These are phyloP conservation scores for Onychostruthus taczanowskii DNA, from an alignment of 2,113 vertebrate species.

Conservation along the genomic window DNA sequence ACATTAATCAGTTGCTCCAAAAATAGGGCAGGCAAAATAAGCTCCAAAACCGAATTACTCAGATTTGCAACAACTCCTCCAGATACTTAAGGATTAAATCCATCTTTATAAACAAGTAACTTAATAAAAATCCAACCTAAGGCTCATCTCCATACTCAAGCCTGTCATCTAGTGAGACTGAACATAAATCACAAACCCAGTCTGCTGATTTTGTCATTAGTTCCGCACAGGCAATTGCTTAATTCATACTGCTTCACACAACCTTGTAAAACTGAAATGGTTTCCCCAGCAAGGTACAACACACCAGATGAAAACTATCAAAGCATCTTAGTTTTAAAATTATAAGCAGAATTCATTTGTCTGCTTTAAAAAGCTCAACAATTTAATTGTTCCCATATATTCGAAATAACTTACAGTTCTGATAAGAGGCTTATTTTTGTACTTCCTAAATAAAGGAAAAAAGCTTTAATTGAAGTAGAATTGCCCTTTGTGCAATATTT, in stretches of 20 bases:
- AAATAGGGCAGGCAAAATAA: neutral
- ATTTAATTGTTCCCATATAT: neutral
- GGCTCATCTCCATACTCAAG: neutral
- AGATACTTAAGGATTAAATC: neutral
- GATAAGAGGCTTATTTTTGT: neutral
- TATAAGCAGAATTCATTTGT: neutral
- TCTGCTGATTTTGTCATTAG: neutral
- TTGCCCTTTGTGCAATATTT: neutral
- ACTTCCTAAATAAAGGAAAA: neutral
- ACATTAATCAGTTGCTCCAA: neutral
- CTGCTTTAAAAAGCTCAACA: neutral
- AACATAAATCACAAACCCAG: neutral
- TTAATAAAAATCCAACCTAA: neutral
- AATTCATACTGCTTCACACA: neutral
- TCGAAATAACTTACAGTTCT: neutral
- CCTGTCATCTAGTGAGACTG: neutral
- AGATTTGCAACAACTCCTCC: neutral
- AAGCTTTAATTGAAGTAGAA: neutral
- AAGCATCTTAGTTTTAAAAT: neutral
- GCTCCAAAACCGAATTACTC: neutral
- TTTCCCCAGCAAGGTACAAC: neutral
- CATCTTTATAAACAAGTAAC: neutral
- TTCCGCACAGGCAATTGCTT: neutral
- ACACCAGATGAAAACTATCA: neutral
- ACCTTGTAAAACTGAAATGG: neutral